Conservation (phyloP, 2,888 invertebrate species). For the Empis livida region DNA sequence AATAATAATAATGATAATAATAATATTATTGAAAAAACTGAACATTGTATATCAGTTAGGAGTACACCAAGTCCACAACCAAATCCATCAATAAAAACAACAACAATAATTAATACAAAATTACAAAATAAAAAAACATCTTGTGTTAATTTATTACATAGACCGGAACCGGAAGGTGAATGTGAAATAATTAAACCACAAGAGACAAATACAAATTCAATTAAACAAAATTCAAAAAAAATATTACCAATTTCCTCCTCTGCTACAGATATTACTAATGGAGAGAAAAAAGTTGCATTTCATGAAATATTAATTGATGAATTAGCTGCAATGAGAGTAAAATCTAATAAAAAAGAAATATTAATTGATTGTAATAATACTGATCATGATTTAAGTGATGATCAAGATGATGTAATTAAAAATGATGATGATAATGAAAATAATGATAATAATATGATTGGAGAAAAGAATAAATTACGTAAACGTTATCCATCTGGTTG, state of each 20-base stretch:
- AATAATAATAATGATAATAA: neutral
- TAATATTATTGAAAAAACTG: constrained; percentile 2
- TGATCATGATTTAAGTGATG: constrained; percentile 2
- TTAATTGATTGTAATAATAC: constrained; percentile 11
- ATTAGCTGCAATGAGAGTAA: constrained; percentile 48
- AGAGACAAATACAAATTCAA: neutral
- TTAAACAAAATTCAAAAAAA: neutral
- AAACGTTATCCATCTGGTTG: constrained; percentile 34
- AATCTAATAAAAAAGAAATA: neutral
- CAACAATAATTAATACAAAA: neutral
- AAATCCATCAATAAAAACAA: neutral
- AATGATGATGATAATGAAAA: constrained; percentile 20
- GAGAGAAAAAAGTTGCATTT: constrained; percentile 32
- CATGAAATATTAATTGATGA: constrained; percentile 60
- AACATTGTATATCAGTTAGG: constrained; percentile 11
- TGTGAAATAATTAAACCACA: neutral
- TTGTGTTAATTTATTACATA: constrained; percentile 9
- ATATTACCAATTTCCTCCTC: no score
- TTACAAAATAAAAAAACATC: neutral
- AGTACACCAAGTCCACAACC: constrained; percentile 5
- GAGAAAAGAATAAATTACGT: constrained; percentile 18
- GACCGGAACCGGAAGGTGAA: constrained; percentile 14
- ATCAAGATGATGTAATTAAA: constrained; percentile 23
- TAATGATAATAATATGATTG: constrained; percentile 19
- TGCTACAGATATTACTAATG: no score